Conservation (phyloP, 2,113 vertebrate genomes). For the Parus major region DNA sequence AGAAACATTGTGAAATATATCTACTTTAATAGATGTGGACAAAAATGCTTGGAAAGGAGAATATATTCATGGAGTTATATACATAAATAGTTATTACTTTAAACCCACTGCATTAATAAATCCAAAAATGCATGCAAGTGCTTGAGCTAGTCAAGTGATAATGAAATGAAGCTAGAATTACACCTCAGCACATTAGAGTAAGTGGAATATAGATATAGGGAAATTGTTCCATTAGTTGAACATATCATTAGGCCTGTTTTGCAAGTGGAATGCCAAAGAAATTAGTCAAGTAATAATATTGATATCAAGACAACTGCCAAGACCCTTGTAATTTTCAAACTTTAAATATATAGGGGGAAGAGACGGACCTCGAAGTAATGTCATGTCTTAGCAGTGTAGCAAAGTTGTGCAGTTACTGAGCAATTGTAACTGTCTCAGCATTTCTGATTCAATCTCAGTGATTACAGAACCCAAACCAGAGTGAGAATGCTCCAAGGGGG, state of each 20-base stretch:
- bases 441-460: background rate
- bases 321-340: conserved; percentile 49
- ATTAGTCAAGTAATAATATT: conserved; percentile 53
- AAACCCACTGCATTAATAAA: conserved; percentile 58
- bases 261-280: conserved; percentile 39
- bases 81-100: conserved; percentile 62
- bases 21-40: background rate
- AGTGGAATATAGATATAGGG: conserved; percentile 44
- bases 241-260: conserved; percentile 57
- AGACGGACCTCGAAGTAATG: background rate
- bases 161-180: conserved; percentile 61
- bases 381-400: background rate
- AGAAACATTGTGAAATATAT: conserved; percentile 9
- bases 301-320: conserved; percentile 34
- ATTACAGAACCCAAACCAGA: background rate
- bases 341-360: conserved; percentile 9
- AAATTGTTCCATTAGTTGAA: conserved; percentile 65
- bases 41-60: conserved; percentile 44
- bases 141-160: conserved; percentile 58
- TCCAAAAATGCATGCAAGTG: conserved; percentile 36
- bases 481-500: background rate
- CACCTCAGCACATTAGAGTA: conserved; percentile 60
- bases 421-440: background rate
- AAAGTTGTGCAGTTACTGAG: background rate
- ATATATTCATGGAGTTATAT: conserved; percentile 29